Evolutionary conservation across 2,888 invertebrate species (phyloP).

Genomic region (Acleris literana): DNA sequence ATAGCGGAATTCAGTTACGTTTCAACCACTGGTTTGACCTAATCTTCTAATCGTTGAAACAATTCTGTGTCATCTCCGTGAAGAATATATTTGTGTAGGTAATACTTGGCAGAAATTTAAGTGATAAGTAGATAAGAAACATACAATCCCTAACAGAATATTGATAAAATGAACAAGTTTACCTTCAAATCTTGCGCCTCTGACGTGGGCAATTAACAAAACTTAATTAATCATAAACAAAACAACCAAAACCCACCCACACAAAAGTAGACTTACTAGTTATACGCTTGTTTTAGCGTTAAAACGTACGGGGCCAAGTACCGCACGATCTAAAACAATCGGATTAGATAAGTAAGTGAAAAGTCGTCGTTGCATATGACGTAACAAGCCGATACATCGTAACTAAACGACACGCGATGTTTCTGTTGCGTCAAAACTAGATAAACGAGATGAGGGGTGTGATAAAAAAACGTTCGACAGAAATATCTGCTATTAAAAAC

Average conservation of each 20-base stretch:
- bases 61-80: not conserved
- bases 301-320: conserved; percentile 2
- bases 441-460: conserved; percentile 33
- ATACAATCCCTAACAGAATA: not conserved
- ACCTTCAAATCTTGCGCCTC: conserved; percentile 3
- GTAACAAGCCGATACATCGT: conserved; percentile 39
- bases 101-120: not conserved
- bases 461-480: conserved; percentile 34
- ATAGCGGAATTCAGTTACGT: conserved; percentile 24
- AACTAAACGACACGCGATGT: conserved; percentile 40
- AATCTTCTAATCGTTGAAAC: not conserved
- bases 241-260: not conserved
- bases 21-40: conserved; percentile 18
- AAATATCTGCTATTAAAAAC: conserved; percentile 25
- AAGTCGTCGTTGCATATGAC: conserved; percentile 36
- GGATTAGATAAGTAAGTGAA: conserved; percentile 35
- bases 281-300: not conserved
- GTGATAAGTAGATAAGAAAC: not conserved
- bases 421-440: conserved; percentile 39
- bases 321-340: conserved; percentile 26
- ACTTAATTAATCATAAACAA: conserved; percentile 18
- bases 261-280: not conserved
- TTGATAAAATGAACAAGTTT: conserved; percentile 9
- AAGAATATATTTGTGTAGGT: not conserved
- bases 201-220: conserved; percentile 22